phyloP scores from a whole-genome alignment of 2,113 vertebrate species.

The Callocephalon fimbriatum region DNA sequence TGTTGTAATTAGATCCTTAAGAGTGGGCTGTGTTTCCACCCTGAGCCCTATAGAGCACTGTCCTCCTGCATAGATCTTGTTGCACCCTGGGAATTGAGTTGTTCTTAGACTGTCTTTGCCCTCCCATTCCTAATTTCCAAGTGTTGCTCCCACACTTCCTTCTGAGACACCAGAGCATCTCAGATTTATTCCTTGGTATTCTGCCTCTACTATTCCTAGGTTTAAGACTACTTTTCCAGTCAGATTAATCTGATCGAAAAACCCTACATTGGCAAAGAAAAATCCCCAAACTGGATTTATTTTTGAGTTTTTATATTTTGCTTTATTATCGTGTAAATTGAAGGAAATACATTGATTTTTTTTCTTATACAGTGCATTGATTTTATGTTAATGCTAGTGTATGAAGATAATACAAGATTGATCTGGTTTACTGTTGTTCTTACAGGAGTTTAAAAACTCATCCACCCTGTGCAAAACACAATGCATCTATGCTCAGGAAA shows the following conservation, averaged over 20 bases:
- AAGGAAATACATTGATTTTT: background rate
- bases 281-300: background rate
- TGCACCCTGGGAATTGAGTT: background rate
- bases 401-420: background rate
- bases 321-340: background rate
- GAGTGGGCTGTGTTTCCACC: background rate
- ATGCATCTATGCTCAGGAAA: background rate
- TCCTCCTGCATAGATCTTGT: background rate
- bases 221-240: background rate
- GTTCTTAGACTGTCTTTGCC: constrained; percentile 3
- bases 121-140: background rate
- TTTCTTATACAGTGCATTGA: background rate
- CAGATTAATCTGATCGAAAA: background rate
- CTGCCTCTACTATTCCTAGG: background rate
- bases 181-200: constrained; percentile 40
- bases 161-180: background rate
- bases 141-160: constrained; percentile 44
- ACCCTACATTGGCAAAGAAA: background rate
- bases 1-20: background rate
- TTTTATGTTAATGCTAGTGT: background rate
- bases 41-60: background rate
- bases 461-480: background rate
- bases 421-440: background rate
- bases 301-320: background rate
- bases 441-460: background rate